These are phyloP conservation scores for Echinometra lucunter DNA, from an alignment of 53 echinoderm and acorn worm genomes.

Conservation along the genomic window DNA sequence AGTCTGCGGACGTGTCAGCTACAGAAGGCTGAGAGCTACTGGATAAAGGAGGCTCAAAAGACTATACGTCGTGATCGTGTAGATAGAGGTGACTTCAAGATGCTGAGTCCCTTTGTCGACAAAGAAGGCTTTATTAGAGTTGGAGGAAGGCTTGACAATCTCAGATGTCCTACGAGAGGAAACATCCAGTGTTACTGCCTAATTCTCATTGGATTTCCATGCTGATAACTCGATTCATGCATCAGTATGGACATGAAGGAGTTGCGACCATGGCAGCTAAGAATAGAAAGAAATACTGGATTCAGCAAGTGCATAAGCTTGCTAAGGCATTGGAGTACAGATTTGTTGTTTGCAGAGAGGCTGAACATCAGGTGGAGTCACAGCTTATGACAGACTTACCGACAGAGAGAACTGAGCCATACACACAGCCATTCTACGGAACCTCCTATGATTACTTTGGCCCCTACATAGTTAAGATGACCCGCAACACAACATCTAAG, in stretches of 20 bases:
- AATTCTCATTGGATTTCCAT: conserved; percentile 66
- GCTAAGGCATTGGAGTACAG: conserved; percentile 71
- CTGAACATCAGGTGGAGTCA: conserved; percentile 33
- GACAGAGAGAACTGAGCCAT: conserved; percentile 48
- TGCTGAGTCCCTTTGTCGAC: background rate
- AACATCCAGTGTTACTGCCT: conserved; percentile 77
- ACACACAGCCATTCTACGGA: conserved; percentile 73
- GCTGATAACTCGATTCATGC: conserved; percentile 71
- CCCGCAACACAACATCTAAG: conserved; percentile 49
- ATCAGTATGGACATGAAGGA: conserved; percentile 80
- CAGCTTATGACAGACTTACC: conserved; percentile 70
- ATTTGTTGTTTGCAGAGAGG: conserved; percentile 67
- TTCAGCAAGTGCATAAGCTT: conserved; percentile 59
- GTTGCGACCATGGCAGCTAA: conserved; percentile 77
- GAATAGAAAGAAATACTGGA: conserved; percentile 62
- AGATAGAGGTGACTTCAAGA: no score
- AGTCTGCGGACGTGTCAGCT: no score
- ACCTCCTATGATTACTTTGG: conserved; percentile 74
- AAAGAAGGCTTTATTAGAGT: background rate
- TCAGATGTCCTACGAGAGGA: conserved; percentile 66
- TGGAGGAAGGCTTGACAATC: conserved; percentile 67
- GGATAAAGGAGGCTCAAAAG: no score
- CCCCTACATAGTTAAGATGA: conserved; percentile 46
- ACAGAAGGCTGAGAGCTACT: no score
- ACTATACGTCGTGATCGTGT: no score